phyloP scores from a whole-genome alignment of 2,888 invertebrate species.

The Phoronis australis region DNA sequence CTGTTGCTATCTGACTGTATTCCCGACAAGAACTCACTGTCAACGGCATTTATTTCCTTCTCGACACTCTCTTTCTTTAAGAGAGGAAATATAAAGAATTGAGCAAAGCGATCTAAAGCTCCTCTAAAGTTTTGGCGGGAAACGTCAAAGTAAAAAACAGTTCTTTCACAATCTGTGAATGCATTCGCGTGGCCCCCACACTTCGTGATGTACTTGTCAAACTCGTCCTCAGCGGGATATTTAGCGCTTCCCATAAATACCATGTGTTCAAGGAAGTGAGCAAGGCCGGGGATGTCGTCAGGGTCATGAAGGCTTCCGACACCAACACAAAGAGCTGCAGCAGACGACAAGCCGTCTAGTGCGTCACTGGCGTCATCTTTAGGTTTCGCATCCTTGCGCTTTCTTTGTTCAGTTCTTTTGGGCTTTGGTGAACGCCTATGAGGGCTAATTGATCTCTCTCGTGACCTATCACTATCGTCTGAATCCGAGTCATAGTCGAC shows the following conservation, averaged over 20 bases:
- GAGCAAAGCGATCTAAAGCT: constrained; percentile 77
- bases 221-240: constrained; percentile 77
- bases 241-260: constrained; percentile 88
- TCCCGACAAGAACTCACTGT: constrained; percentile 80
- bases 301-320: constrained; percentile 26
- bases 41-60: constrained; percentile 77
- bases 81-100: constrained; percentile 77
- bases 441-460: too few species aligned
- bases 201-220: constrained; percentile 64
- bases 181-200: constrained; percentile 81
- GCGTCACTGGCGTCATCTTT: too few species aligned
- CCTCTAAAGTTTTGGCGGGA: constrained; percentile 70
- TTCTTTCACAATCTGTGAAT: constrained; percentile 74
- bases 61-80: constrained; percentile 79
- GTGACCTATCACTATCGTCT: too few species aligned
- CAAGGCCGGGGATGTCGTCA: constrained; percentile 23
- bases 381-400: too few species aligned
- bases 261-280: constrained; percentile 55
- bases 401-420: too few species aligned
- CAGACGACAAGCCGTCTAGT: constrained; percentile 22
- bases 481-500: too few species aligned
- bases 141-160: constrained; percentile 81
- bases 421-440: too few species aligned
- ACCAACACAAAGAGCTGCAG: constrained; percentile 23
- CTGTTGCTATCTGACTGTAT: constrained; percentile 68